phyloP scores from a whole-genome alignment of 2,113 vertebrate species.

The Nycticebus coucang region DNA sequence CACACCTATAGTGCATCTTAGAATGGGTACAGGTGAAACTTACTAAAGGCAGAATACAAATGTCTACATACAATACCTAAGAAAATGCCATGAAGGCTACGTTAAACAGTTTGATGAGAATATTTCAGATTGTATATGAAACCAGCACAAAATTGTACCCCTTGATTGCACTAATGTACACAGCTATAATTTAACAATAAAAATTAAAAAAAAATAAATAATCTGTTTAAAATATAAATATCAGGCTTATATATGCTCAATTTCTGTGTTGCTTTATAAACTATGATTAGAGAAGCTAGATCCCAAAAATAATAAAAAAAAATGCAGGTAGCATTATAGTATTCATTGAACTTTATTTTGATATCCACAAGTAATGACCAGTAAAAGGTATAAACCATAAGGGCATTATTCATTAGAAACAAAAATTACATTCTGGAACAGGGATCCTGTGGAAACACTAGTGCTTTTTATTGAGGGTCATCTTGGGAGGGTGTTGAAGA shows the following conservation, averaged over 20 bases:
- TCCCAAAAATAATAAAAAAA: neutral
- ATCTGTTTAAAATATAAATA: neutral
- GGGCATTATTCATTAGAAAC: slow-evolving; percentile 6
- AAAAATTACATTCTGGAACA: slow-evolving; percentile 15
- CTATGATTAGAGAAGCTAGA: slow-evolving; percentile 13
- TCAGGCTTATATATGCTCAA: neutral
- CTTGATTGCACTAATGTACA: no score
- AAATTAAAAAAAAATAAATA: neutral
- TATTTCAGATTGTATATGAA: no score
- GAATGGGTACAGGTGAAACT: no score
- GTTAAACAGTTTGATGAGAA: no score
- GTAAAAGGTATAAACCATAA: slow-evolving; percentile 2
- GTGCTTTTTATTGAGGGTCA: neutral
- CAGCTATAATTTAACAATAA: no score
- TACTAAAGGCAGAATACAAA: no score
- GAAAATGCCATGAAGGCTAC: no score
- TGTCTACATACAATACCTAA: no score
- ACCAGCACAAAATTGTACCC: no score
- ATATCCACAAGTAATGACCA: neutral
- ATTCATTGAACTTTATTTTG: slow-evolving; percentile 61
- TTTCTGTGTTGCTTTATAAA: slow-evolving; percentile 48
- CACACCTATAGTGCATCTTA: no score
- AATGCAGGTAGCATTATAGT: neutral
- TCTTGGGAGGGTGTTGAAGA: neutral
- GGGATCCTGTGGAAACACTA: slow-evolving; percentile 3